Evolutionary conservation across 2,113 vertebrate species (phyloP), one percentile per base, ranked within the genome.

Genomic region (Macaca nemestrina): DNA sequence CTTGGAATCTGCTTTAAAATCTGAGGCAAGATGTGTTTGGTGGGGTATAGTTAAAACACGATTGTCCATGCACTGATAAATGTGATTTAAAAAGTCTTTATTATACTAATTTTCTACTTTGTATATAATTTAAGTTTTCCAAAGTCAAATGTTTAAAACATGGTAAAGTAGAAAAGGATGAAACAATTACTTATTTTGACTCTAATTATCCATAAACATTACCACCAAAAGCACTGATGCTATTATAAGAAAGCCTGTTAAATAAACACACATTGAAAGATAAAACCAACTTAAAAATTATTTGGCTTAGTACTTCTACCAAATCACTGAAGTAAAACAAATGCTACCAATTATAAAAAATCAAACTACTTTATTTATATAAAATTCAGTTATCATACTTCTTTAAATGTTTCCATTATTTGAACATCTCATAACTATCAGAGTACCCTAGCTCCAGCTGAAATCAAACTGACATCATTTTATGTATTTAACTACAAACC

Each of bases 341-440:
- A 92, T 2, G 48, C 48, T 64, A 76, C 40, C 45, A 93, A 40
- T 32, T 88, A 88, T 59, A 96, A 81, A 92, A 64, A 64, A 30
- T 48, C 20, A 97, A 81, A 90, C 22, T 72, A 50, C 45, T 16
- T 67, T 91, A 67, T 79, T 87, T 81, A 30, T 57, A 59, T 50
- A 87, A 81, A 45, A 52, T 43, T 75, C 32, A 82, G 88, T 84
- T 85, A 83, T 88, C 87, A 88, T 91, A 97, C 90, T 95, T 89
- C 92, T 59, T 68, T 32, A 75, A 97, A 78, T 82, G 90, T 89
- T 73, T 94, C 93, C 76, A 82, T 92, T 83, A 75, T 85, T 97
- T 92, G 94, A 97, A 95, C 40, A 80, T 22, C 82, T 95, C 32
- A 76, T 23, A 57, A 23, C 8, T n/a, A 8, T 32, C 86, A 85